Conservation (phyloP, 1,140 invertebrate species). For the Apis dorsata region DNA sequence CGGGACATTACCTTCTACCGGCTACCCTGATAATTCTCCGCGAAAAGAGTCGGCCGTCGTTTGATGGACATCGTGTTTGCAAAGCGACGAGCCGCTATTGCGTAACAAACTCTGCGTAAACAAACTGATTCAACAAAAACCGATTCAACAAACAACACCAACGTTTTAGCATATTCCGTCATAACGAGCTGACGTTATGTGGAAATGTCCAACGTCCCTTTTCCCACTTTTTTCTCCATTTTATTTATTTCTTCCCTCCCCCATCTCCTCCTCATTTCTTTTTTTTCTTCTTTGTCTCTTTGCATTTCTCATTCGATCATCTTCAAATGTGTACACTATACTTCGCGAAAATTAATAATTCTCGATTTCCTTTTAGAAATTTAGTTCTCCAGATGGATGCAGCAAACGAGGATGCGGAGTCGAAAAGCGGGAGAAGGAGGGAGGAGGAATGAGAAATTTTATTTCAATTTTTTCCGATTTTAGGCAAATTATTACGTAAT, state of each 20-base stretch:
- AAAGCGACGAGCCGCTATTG: conserved; percentile 4
- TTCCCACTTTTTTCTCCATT: no score
- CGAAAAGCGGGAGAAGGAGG: neutral
- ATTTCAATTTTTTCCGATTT: conserved; percentile 9
- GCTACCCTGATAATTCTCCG: neutral
- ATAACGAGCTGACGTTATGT: neutral
- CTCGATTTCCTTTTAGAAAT: neutral
- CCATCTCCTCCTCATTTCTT: neutral
- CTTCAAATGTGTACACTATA: neutral
- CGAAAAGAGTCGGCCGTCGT: neutral
- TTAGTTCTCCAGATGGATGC: conserved; percentile 6
- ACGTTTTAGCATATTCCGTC: conserved; percentile 23
- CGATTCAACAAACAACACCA: conserved; percentile 33
- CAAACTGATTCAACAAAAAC: conserved; percentile 32
- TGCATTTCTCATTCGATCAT: neutral
- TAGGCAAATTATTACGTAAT: conserved; percentile 20
- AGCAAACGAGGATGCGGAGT: neutral
- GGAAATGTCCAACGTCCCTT: neutral
- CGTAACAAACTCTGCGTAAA: conserved; percentile 2
- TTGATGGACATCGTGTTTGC: conserved; percentile 22
- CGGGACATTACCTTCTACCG: neutral
- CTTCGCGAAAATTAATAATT: neutral
- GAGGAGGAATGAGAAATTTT: neutral
- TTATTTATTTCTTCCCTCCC: neutral
- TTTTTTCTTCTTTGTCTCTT: neutral